Base-by-base conservation (phyloP, 2,888 invertebrate species). In the Aspidiotus destructor region DNA sequence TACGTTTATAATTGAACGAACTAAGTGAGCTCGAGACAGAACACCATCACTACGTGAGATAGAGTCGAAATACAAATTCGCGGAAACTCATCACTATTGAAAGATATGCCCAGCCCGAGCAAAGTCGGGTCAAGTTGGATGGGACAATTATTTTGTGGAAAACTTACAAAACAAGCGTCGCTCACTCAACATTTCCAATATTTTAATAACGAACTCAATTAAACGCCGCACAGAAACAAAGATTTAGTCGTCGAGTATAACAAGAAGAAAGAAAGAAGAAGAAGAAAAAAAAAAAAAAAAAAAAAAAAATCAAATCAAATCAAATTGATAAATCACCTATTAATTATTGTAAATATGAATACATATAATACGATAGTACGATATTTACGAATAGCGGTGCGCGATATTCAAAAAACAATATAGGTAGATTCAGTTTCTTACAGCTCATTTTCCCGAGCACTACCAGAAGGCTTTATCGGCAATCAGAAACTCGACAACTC, bases 401-500 rank as follows among this genome's bases (percentile, higher is more conserved):
- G 57, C 48, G 41, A 40, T 44, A 57, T 55, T 44, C 55, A 41
- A 64, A 44, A 52, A 62, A 57, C 42, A 64, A 64, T 64, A 65
- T 65, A 42, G 64, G 64, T 65, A 65, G 65, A 55, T 65, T 55
- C 28, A 5, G 28, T 28, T 28, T 28, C 1, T 28, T 28, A 28
- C 28, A 57, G 44, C 65, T 55, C 57, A 65, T 65, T 65, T 58
- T 65, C 11, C 65, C 17, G 42, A 44, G 57, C 41, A 65, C 65
- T 65, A 65, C 55, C 44, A 42, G 28, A 28, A 28, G 28, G 28
- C 16, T 65, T 55, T 41, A 13, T 62, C 53, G 53, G 28, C 42
- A 57, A 55, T 65, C 65, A 57, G 57, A 55, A 57, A 65, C 65
- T 65, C 65, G 65, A 65, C 57, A 48, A 48, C 48, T 48, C 48